These are phyloP conservation scores for Pithys albifrons DNA, from an alignment of 2,113 vertebrate species.

Conservation along the genomic window DNA sequence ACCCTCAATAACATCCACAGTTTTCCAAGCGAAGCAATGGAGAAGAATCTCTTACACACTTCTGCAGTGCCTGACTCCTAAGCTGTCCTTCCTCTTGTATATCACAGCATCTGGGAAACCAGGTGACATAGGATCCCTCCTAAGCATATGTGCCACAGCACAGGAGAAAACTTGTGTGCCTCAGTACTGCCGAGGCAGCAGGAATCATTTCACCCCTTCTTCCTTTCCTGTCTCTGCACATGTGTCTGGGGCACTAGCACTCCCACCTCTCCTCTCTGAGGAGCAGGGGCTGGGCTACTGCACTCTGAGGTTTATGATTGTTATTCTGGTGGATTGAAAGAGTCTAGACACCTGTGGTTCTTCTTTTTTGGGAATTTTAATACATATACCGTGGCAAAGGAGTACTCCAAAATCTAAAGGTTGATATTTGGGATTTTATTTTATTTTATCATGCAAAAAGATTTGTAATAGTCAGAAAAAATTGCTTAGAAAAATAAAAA, in stretches of 20 bases:
- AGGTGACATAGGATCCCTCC: not conserved
- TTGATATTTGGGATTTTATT: not conserved
- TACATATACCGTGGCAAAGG: not conserved
- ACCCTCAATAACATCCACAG: not conserved
- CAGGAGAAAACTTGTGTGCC: not conserved
- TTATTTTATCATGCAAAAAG: not conserved
- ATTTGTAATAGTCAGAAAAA: not conserved
- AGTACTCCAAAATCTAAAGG: not conserved
- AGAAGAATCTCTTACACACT: not conserved
- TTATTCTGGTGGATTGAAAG: not conserved
- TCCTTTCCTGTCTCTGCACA: not conserved
- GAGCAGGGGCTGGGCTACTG: not conserved
- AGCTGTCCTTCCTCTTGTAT: not conserved
- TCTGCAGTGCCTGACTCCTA: not conserved
- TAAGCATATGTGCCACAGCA: not conserved
- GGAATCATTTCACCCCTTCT: accelerated
- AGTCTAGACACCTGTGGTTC: not conserved
- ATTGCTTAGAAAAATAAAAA: not conserved
- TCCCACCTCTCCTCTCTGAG: not conserved
- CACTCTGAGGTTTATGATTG: not conserved
- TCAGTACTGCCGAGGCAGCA: not conserved
- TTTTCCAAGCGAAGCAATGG: not conserved
- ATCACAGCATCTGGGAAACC: not conserved
- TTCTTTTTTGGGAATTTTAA: not conserved
- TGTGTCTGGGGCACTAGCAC: accelerated